Conservation (phyloP, 2,113 vertebrate species). For the Paradoxurus hermaphroditus region DNA sequence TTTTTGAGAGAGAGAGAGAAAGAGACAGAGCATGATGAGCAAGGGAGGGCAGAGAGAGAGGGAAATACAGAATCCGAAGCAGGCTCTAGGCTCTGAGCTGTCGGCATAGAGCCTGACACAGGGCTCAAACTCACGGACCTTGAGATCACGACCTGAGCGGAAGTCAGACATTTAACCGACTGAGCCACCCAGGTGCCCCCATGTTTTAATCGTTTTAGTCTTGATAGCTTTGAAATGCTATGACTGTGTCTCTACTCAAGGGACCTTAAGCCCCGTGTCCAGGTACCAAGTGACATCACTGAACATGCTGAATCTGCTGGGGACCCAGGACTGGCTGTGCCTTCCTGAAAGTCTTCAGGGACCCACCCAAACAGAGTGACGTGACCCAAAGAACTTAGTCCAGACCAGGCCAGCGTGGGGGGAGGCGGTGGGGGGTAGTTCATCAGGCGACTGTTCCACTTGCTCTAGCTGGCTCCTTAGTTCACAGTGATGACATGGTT, state of each 20-base stretch:
- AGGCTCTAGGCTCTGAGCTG: too few relatives aligned
- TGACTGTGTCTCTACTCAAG: not conserved
- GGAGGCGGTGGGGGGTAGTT: not conserved
- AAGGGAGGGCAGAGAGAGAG: too few relatives aligned
- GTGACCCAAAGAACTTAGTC: not conserved
- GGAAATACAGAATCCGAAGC: too few relatives aligned
- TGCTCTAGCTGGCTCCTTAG: not conserved
- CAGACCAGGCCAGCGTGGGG: not conserved
- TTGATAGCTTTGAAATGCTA: not conserved
- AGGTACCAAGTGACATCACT: not conserved
- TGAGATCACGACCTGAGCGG: too few relatives aligned
- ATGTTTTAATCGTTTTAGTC: too few relatives aligned
- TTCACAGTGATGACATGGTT: not conserved
- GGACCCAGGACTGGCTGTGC: not conserved
- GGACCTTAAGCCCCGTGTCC: not conserved
- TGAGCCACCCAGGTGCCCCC: too few relatives aligned
- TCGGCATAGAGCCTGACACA: too few relatives aligned
- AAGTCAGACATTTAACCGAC: too few relatives aligned
- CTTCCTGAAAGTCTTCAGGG: not conserved
- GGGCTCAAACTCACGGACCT: fast-evolving
- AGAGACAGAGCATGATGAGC: too few relatives aligned
- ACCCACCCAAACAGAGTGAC: not conserved
- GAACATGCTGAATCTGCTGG: not conserved
- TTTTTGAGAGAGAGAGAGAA: too few relatives aligned
- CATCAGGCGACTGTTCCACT: not conserved